Conservation (phyloP, 2,113 vertebrate species). For the Silurus meridionalis region DNA sequence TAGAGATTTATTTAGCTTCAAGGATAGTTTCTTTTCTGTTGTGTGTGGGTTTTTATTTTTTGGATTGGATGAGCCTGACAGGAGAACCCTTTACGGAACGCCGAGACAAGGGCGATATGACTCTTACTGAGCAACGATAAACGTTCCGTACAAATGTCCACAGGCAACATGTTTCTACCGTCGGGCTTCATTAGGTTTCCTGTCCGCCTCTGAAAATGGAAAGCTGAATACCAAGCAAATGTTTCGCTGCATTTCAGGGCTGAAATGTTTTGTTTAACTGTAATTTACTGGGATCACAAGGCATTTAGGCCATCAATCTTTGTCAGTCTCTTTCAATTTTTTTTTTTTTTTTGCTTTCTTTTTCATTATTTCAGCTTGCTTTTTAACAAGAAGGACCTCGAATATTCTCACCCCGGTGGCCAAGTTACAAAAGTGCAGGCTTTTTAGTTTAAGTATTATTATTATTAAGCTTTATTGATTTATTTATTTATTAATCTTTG, state of each 20-base stretch:
- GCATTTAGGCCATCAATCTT: conserved; percentile 30
- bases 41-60: background rate
- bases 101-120: conserved; percentile 15
- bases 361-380: background rate
- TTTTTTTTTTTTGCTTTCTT: background rate
- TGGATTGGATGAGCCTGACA: conserved; percentile 12
- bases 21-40: background rate
- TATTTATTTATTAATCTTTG: background rate
- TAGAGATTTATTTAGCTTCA: background rate
- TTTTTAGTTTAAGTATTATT: background rate
- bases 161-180: conserved; percentile 56
- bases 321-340: conserved; percentile 23
- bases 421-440: background rate
- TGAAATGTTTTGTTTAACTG: background rate
- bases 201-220: conserved; percentile 38
- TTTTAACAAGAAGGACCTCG: too few species aligned
- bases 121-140: conserved; percentile 52
- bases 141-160: conserved; percentile 53
- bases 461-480: background rate
- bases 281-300: background rate
- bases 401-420: background rate
- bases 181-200: conserved; percentile 64
- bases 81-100: conserved; percentile 5
- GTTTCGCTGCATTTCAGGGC: background rate
- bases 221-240: background rate